Conservation (phyloP, 2,113 vertebrate genomes). For the Nannospalax galili region DNA sequence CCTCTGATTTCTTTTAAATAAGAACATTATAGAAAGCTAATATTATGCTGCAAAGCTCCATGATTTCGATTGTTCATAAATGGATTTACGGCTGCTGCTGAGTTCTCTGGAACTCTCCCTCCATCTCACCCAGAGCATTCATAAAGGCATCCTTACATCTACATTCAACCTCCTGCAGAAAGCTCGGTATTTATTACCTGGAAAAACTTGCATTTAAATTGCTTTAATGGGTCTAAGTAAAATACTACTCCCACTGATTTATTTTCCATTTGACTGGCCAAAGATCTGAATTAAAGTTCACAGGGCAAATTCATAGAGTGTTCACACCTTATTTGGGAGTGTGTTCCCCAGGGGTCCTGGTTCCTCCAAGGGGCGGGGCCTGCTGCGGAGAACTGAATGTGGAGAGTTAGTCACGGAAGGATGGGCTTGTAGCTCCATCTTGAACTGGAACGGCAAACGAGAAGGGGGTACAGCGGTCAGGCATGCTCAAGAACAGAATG, state of each 20-base stretch:
- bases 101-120: slow-evolving; percentile 18
- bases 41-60: slow-evolving; percentile 4
- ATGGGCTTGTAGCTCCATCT: too few species aligned
- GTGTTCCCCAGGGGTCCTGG: too few species aligned
- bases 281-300: slow-evolving; percentile 25
- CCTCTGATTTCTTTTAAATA: slow-evolving; percentile 38
- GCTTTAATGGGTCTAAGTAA: slow-evolving; percentile 64
- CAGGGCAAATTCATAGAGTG: slow-evolving; percentile 16
- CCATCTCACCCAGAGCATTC: neutral
- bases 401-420: too few species aligned
- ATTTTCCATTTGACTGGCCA: slow-evolving; percentile 56
- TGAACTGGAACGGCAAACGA: too few species aligned
- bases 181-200: slow-evolving; percentile 37
- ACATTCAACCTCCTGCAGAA: slow-evolving; percentile 26
- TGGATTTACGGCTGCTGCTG: neutral
- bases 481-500: too few species aligned
- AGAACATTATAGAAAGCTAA: neutral
- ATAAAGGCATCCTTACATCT: neutral
- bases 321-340: neutral
- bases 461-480: too few species aligned
- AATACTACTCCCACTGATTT: slow-evolving; percentile 48
- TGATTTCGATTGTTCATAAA: slow-evolving; percentile 46
- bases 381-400: too few species aligned
- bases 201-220: slow-evolving; percentile 42
- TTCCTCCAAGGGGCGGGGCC: too few species aligned